Conservation (phyloP, 1,140 invertebrate species). For the Drosophila busckii region DNA sequence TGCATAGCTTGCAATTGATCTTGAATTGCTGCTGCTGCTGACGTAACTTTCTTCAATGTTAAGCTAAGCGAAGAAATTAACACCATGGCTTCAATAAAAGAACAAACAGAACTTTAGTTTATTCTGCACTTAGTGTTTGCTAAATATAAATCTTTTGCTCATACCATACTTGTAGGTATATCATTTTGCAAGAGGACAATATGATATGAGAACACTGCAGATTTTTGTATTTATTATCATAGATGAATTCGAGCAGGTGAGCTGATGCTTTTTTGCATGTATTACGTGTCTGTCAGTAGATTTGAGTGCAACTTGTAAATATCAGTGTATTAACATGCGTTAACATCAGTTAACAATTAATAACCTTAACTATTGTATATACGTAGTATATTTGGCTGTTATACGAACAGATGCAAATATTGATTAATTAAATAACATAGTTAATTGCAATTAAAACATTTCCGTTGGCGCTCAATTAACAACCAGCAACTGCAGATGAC, state of each 20-base stretch:
- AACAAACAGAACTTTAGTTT: too few relatives aligned
- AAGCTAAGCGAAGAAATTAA: too few relatives aligned
- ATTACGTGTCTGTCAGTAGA: not conserved
- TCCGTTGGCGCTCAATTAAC: constrained; percentile 55
- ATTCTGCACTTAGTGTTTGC: too few relatives aligned
- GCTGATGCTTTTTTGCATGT: not conserved
- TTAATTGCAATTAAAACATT: constrained; percentile 46
- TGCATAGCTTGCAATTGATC: too few relatives aligned
- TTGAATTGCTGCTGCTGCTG: too few relatives aligned
- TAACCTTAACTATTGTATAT: too few relatives aligned
- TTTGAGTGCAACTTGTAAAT: constrained; percentile 3
- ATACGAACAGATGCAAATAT: constrained; percentile 3
- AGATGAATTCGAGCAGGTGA: constrained; percentile 29
- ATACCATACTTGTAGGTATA: constrained; percentile 29
- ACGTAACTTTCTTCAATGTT: too few relatives aligned
- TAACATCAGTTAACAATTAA: too few relatives aligned
- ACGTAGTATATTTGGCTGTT: too few relatives aligned
- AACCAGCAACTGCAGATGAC: constrained; percentile 20
- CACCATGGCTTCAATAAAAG: too few relatives aligned
- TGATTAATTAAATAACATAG: constrained; percentile 19
- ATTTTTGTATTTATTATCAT: constrained; percentile 15
- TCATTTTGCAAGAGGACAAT: constrained; percentile 11
- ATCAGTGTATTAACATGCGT: too few relatives aligned
- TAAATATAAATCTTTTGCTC: too few relatives aligned
- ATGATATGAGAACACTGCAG: constrained; percentile 14